Evolutionary conservation across 2,113 vertebrate genomes (phyloP).

Genomic region (Chloropsis hardwickii): DNA sequence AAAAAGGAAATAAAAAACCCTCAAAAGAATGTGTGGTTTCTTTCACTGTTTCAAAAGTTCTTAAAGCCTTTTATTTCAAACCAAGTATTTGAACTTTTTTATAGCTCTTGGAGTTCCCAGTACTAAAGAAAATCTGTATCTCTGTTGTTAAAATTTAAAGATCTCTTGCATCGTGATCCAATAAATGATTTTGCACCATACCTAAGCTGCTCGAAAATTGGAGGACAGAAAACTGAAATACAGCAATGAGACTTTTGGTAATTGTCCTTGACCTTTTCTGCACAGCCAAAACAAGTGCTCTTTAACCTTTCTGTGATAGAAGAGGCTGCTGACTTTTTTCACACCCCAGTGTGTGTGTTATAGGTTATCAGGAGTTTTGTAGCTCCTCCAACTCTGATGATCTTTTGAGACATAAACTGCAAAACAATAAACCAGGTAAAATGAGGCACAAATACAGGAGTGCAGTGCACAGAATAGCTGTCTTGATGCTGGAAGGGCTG

Average conservation of each 20-base stretch:
- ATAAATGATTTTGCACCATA: background rate
- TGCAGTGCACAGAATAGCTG: background rate
- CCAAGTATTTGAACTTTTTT: fast-evolving
- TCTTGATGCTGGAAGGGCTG: background rate
- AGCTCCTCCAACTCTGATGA: background rate
- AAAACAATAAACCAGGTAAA: background rate
- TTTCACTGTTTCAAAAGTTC: background rate
- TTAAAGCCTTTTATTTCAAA: background rate
- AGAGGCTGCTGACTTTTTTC: background rate
- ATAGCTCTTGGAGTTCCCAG: background rate
- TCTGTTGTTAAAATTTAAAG: background rate
- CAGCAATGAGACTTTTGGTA: background rate
- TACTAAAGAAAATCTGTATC: background rate
- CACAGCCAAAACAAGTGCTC: background rate
- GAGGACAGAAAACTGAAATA: background rate
- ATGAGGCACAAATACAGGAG: background rate
- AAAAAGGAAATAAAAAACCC: background rate
- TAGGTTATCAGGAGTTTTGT: background rate
- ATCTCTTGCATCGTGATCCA: background rate
- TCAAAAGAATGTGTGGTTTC: background rate
- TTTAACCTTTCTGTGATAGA: background rate
- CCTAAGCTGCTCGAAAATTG: background rate
- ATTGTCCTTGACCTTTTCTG: background rate
- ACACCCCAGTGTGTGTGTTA: background rate
- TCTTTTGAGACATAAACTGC: background rate